Evolutionary conservation across 2,888 invertebrate species (phyloP), one percentile per base, ranked within the genome.

Genomic region (Caenorhabditis sp.): DNA sequence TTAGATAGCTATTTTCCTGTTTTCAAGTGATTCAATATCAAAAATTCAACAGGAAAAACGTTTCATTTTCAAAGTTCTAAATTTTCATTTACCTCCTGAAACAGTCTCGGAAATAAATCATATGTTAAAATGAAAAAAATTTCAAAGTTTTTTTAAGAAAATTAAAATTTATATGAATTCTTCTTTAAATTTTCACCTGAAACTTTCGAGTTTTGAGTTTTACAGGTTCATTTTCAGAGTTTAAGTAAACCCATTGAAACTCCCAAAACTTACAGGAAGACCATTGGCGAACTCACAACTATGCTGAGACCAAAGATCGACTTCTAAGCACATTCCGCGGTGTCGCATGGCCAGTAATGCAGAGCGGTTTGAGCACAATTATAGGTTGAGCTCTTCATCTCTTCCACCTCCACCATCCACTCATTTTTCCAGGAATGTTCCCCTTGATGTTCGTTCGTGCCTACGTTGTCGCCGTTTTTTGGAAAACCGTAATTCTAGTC

Each of bases 261-360:
- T 63, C 25, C 12, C 3, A 49, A 38, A 52, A 14, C 49, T 70
- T 77, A 12, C 58, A 75, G 74, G 67, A 75, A 49, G 63, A 77
- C 56, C 64, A 70, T 0, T 66, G 73, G 69, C 59, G 52, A 21
- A 64, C 72, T 3, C 66, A 70, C 43, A 63, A 61, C 31, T 69
- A 75, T 23, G 70, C 70, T 8, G 64, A 75, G 38, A 79, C 79
- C 17, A 56, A 69, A 20, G 65, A 67, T 20, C 81, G 85, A 26
- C 70, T 86, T 21, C 63, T 81, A 50, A 74, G 77, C 64, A 85
- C 86, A 2, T 78, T 86, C 59, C 68, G 78, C 12, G 84, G 83
- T 12, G 84, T 86, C 65, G 86, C 83, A 26, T 86, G 86, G 86
- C 86, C 86, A 0, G 85, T 86, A 7, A 72, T 86, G 38, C 86